These are phyloP conservation scores for Zeus faber DNA, from an alignment of 2,113 vertebrate genomes.

Conservation along the genomic window DNA sequence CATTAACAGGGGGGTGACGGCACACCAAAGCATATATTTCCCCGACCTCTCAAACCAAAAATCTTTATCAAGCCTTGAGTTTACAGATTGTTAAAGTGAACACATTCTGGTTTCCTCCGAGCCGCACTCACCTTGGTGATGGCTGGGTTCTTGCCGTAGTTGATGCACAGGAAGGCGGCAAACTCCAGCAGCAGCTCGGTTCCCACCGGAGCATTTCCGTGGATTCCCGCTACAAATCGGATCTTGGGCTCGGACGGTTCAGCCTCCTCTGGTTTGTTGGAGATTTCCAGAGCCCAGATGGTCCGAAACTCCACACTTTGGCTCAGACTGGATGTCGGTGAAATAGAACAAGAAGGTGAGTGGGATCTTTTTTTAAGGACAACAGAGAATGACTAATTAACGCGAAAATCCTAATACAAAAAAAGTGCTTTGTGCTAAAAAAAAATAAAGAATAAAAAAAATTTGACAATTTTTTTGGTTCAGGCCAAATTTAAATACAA, in stretches of 20 bases:
- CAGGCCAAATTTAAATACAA: too few species aligned
- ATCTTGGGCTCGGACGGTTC: slow-evolving; percentile 92
- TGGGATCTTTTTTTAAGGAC: too few species aligned
- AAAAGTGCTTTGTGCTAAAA: too few species aligned
- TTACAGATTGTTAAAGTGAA: too few species aligned
- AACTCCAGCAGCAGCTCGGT: slow-evolving; percentile 92
- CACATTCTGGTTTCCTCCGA: background rate
- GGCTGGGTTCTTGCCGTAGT: slow-evolving; percentile 88
- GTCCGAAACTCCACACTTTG: slow-evolving; percentile 87
- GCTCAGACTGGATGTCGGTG: slow-evolving; percentile 80
- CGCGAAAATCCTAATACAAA: background rate
- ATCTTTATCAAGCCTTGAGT: too few species aligned
- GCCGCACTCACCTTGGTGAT: slow-evolving; percentile 82
- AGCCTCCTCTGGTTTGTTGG: slow-evolving; percentile 84
- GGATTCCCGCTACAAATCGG: slow-evolving; percentile 90
- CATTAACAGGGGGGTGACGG: too few species aligned
- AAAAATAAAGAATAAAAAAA: too few species aligned
- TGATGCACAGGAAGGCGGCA: slow-evolving; percentile 90
- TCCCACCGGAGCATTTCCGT: slow-evolving; percentile 92
- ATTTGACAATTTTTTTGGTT: too few species aligned
- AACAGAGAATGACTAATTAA: background rate
- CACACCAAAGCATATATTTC: too few species aligned
- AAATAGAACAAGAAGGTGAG: slow-evolving; percentile 3
- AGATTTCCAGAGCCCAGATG: slow-evolving; percentile 94
- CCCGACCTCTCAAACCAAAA: too few species aligned